Conservation (phyloP, 1,140 invertebrate genomes). For the Apis laboriosa region DNA sequence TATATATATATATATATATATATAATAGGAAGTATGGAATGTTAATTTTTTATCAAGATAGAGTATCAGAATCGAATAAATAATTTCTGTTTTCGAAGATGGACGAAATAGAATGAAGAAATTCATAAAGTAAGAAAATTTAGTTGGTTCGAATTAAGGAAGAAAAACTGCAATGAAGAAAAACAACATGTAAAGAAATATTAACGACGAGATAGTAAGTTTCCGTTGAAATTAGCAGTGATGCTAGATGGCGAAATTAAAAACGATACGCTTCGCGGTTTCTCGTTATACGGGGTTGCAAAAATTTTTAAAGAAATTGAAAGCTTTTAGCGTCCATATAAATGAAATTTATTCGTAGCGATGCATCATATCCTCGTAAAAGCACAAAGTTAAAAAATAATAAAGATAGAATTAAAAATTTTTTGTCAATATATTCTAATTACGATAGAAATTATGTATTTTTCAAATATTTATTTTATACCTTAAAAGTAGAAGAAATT, state of each 20-base stretch:
- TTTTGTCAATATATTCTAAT: background rate
- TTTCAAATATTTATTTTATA: background rate
- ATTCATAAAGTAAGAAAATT: background rate
- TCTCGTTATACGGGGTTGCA: background rate
- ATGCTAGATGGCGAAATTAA: background rate
- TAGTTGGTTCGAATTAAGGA: slow-evolving; percentile 1
- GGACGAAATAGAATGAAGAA: background rate
- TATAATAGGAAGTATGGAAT: no score
- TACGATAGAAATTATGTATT: no score
- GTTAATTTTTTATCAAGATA: no score
- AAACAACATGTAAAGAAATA: background rate
- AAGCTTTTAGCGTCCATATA: background rate
- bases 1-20: no score
- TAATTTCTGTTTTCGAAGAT: background rate
- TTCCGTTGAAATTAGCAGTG: background rate
- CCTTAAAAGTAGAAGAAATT: background rate
- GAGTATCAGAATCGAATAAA: no score
- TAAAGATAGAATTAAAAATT: background rate
- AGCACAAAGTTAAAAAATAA: background rate
- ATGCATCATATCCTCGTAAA: background rate
- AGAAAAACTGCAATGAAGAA: background rate
- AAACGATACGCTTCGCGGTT: background rate
- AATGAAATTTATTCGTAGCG: slow-evolving; percentile 19
- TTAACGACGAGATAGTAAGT: background rate
- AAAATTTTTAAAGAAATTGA: slow-evolving; percentile 9